Base-by-base conservation (phyloP, 2,113 vertebrate genomes). In the Prietella phreatophila region DNA sequence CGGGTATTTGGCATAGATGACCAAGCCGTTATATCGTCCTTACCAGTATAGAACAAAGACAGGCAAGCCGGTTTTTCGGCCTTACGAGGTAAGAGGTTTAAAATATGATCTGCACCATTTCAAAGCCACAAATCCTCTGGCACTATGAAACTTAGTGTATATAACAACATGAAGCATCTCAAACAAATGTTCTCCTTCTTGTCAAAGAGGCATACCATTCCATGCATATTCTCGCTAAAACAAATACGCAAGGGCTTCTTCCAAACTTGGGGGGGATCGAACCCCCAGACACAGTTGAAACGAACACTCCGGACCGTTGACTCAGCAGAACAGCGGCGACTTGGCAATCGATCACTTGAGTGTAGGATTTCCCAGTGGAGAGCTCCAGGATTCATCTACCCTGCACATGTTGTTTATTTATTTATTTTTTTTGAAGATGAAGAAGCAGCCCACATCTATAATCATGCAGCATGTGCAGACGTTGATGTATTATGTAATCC, bases 311-410 rank as follows among this genome's bases (percentile, higher is more conserved):
- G 89, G 93, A 92, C 89, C 85, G 82, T 56, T 89, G 89, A 71
- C 91, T 95, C 94, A 95, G 94, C 94, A 95, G 94, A 95, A 93
- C 4, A 76, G 67, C 76, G 94, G 92, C 93, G 91, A 92, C 93
- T 89, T 87, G 36, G 56, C 63, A 88, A 95, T 95, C 92, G 95
- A 95, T 95, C 89, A 82, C 30, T 88, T 55, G 17, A 33, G 61
- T 75, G 84, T 81, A 53, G 92, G 50, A 87, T 89, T 92, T 89
- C 88, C 88, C 90, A 58, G 79, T 65, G 73, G 91, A 91, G 89
- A 79, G 55, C 82, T 73, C 87, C 88, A 89, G 87, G 86, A 89
- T 33, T 30, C 53, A 75, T 82, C 80, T 39, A 71, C n/a, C 87
- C 89, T 89, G 69, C 83, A 65, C 76, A 53, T 6, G 2, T 81